Conservation (phyloP, 2,888 invertebrate genomes). For the Elysia crispata region DNA sequence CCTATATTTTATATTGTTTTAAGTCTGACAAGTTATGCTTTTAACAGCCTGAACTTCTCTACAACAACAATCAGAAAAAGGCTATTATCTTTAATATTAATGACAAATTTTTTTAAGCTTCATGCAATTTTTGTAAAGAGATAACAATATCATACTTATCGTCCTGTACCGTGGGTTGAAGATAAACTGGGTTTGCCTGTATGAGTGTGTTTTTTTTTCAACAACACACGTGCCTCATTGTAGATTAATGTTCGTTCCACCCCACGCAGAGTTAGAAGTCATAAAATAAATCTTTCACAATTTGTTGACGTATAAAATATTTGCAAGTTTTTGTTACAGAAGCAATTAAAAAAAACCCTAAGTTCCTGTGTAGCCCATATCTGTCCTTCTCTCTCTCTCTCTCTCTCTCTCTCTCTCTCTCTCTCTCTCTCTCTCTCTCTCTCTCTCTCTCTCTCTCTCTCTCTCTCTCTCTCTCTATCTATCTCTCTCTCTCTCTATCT, state of each 20-base stretch:
- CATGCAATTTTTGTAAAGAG: background rate
- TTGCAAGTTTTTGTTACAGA: too few species aligned
- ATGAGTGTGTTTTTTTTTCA: background rate
- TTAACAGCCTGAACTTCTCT: too few species aligned
- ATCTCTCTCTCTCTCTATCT: slow-evolving; percentile 1
- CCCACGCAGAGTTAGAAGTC: too few species aligned
- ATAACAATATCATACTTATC: background rate
- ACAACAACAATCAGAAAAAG: too few species aligned
- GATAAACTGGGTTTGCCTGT: too few species aligned
- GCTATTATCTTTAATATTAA: too few species aligned
- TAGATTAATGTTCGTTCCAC: background rate
- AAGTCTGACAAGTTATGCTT: too few species aligned
- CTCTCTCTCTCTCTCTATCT: slow-evolving; percentile 26
- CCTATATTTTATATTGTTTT: background rate
- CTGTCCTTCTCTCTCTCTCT: slow-evolving; percentile 2
- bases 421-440: slow-evolving; percentile 15
- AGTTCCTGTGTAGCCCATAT: background rate
- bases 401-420: slow-evolving; percentile 4
- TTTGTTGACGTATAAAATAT: too few species aligned
- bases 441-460: slow-evolving; percentile 30
- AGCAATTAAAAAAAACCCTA: too few species aligned
- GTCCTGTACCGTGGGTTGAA: too few species aligned
- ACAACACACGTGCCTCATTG: background rate
- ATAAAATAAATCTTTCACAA: too few species aligned
- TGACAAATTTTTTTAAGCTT: background rate